Evolutionary conservation across 2,888 invertebrate species (phyloP), one percentile per base, ranked within the genome.

Genomic region (Theodoxus fluviatilis): DNA sequence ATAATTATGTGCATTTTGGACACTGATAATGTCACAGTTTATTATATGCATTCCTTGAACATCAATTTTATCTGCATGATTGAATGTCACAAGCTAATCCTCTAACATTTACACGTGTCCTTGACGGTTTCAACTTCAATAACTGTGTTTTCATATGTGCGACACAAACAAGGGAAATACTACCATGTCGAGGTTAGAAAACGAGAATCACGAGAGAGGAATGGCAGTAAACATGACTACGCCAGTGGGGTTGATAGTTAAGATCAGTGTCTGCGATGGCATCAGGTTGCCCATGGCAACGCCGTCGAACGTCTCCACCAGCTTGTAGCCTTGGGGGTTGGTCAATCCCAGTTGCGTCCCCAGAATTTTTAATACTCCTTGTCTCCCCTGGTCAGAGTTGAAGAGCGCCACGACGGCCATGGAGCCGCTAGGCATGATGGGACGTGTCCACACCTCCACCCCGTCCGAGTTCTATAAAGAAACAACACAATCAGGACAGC

Each of bases 381-480:
- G 72, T 3, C 81, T 82, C 33, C 74, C 76, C 25, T 73, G 72
- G 9, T 70, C 73, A 6, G 71, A 65, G 73, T 81, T 80, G 15
- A 84, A 49, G 55, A 84, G 71, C n/a, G n/a, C n/a, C 1, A 79
- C 81, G 55, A 84, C 71, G 18, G 83, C 84, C 43, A 68, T 73
- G 38, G 78, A 76, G 0, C 82, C 83, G 2, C 67, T 72, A 15
- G 82, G 82, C 28, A 73, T 57, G 31, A 84, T 75, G 7, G 82
- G 79, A 63, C 94, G 91, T 0, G 94, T 94, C 96, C 96, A 97
- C 83, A 96, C 95, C 89, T 96, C 95, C 3, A 77, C 57, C 22
- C 69, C 37, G 22, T 65, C 49, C 33, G 59, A 33, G 75, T 76
- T 67, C 25, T 74, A 74, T 37, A 15, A 66, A 31, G 66, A 57